These are phyloP conservation scores for Mus spretus DNA, from an alignment of 2,797 vertebrate species.

Conservation along the genomic window DNA sequence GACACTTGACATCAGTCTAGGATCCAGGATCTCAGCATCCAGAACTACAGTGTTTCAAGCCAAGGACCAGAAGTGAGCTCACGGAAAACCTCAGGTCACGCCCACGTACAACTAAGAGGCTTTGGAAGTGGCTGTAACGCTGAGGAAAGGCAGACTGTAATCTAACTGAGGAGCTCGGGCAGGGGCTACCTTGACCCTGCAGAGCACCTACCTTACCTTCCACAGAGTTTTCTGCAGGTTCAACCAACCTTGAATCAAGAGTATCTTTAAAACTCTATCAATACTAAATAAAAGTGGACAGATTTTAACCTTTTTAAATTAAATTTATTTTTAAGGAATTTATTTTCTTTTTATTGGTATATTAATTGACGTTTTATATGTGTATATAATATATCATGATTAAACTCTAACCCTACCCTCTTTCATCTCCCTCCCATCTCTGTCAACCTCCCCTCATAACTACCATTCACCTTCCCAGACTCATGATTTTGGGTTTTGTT, in stretches of 20 bases:
- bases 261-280: background rate
- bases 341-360: background rate
- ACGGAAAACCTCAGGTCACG: conserved; percentile 31
- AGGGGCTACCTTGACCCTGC: background rate
- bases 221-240: background rate
- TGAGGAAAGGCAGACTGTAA: conserved; percentile 19
- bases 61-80: background rate
- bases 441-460: background rate
- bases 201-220: background rate
- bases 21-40: conserved; percentile 2
- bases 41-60: background rate
- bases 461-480: background rate
- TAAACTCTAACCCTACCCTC: background rate
- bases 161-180: background rate
- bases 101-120: background rate
- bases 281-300: background rate
- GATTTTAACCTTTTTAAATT: background rate
- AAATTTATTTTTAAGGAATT: background rate
- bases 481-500: background rate
- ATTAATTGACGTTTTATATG: background rate
- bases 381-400: background rate
- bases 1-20: background rate
- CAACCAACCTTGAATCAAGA: background rate
- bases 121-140: background rate
- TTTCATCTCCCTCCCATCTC: background rate